A percentile compares a stretch with the other conserved stretches of the same genome.
Conservation (phyloP, 92 coral and sea anemone species). For the Phenganax stokvisi region DNA sequence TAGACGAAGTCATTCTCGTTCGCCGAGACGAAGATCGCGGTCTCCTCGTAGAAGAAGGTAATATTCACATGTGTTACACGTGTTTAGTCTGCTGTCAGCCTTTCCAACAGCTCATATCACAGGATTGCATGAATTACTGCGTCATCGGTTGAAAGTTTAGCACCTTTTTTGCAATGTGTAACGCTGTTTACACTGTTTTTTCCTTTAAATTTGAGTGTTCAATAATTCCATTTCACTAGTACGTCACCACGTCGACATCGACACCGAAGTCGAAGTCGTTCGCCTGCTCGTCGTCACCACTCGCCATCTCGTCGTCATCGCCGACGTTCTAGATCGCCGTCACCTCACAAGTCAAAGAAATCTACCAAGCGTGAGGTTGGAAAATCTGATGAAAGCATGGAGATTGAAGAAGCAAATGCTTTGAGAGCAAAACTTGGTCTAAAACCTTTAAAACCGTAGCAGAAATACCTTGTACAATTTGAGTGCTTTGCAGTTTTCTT, state of each 20-base stretch:
- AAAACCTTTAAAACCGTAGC: constrained; percentile 73
- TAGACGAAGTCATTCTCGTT: constrained; percentile 85
- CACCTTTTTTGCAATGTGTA: not conserved
- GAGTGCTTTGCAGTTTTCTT: too few species aligned
- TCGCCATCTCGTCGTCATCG: constrained; percentile 52
- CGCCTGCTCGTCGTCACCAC: constrained; percentile 79
- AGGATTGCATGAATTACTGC: too few species aligned
- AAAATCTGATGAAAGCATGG: constrained; percentile 61
- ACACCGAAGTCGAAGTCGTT: constrained; percentile 80
- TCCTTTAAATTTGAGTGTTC: not conserved
- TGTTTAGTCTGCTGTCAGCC: not conserved
- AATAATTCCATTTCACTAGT: not conserved
- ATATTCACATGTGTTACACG: not conserved
- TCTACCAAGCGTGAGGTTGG: constrained; percentile 64
- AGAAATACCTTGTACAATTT: not conserved
- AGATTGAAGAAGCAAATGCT: constrained; percentile 87
- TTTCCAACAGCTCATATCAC: not conserved
- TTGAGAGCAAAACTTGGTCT: constrained; percentile 87
- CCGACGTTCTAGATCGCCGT: constrained; percentile 70
- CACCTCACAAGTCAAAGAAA: constrained; percentile 77
- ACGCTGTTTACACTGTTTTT: not conserved
- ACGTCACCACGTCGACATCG: constrained; percentile 56
- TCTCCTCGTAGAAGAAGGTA: constrained; percentile 54
- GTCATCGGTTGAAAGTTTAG: not conserved
- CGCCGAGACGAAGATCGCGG: constrained; percentile 69